Evolutionary conservation across 2,113 vertebrate genomes (phyloP).

Genomic region (Athene noctua): DNA sequence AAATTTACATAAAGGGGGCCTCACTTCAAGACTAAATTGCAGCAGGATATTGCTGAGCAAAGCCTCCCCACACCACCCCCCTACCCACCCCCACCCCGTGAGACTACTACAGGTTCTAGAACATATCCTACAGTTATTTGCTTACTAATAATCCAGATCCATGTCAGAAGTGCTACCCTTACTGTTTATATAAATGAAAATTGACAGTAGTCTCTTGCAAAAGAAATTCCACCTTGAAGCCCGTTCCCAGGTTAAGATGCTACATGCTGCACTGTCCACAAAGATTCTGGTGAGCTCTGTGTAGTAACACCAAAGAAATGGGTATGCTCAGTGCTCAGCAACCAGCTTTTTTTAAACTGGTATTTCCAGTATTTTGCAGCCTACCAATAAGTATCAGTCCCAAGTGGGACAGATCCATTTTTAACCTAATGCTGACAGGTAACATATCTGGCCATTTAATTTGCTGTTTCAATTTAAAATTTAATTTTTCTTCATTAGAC

Average conservation of each 20-base stretch:
- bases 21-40: conserved; percentile 43
- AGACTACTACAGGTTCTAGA: conserved; percentile 60
- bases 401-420: background rate
- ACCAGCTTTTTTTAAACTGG: background rate
- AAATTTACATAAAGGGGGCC: conserved; percentile 71
- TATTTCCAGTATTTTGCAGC: background rate
- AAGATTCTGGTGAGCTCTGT: background rate
- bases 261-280: background rate
- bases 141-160: conserved; percentile 35
- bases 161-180: background rate
- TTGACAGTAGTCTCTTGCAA: rapidly evolving
- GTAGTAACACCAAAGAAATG: background rate
- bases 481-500: background rate
- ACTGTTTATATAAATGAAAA: background rate
- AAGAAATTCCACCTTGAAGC: background rate
- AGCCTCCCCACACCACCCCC: background rate
- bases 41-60: conserved; percentile 25
- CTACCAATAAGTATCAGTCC: background rate
- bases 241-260: background rate
- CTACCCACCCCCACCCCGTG: background rate
- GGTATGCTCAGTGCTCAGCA: background rate
- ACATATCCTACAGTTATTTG: background rate
- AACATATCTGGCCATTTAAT: background rate
- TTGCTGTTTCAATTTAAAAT: background rate
- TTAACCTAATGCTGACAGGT: background rate